phyloP scores from a whole-genome alignment of 2,797 vertebrate genomes.

The Muscicapa comitata region DNA sequence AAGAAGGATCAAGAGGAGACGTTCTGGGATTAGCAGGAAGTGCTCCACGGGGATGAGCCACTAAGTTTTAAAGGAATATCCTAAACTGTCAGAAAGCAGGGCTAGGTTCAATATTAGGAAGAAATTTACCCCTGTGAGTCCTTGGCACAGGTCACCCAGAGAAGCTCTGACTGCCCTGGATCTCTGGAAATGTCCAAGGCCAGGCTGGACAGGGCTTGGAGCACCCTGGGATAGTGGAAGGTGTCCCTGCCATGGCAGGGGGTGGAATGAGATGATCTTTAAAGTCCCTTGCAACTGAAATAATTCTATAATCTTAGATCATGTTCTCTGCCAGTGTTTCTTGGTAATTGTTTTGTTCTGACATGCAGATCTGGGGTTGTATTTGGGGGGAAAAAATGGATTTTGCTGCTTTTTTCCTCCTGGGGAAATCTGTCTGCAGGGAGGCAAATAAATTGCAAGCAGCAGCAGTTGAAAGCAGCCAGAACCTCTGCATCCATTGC shows the following conservation, averaged over 20 bases:
- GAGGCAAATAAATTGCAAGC: neutral
- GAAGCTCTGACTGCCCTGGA: neutral
- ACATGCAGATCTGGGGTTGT: neutral
- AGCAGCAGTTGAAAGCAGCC: neutral
- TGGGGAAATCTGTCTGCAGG: neutral
- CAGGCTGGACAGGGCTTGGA: rapidly evolving
- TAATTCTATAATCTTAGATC: neutral
- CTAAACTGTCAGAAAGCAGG: neutral
- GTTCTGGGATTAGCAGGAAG: neutral
- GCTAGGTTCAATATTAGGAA: neutral
- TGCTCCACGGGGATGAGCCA: rapidly evolving
- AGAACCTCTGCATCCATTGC: neutral
- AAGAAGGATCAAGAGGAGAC: neutral
- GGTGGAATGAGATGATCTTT: rapidly evolving
- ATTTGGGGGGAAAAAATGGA: neutral
- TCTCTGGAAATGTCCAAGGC: rapidly evolving
- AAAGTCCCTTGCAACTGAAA: neutral
- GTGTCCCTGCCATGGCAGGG: neutral
- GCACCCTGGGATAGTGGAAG: rapidly evolving
- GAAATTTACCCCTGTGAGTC: rapidly evolving
- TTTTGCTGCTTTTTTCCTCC: neutral
- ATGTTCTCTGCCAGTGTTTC: neutral
- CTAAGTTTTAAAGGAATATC: neutral
- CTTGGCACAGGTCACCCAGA: neutral
- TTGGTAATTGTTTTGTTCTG: neutral